Evolutionary conservation across 2,797 vertebrate genomes (phyloP).

Genomic region (Tympanoctomys barrerae): DNA sequence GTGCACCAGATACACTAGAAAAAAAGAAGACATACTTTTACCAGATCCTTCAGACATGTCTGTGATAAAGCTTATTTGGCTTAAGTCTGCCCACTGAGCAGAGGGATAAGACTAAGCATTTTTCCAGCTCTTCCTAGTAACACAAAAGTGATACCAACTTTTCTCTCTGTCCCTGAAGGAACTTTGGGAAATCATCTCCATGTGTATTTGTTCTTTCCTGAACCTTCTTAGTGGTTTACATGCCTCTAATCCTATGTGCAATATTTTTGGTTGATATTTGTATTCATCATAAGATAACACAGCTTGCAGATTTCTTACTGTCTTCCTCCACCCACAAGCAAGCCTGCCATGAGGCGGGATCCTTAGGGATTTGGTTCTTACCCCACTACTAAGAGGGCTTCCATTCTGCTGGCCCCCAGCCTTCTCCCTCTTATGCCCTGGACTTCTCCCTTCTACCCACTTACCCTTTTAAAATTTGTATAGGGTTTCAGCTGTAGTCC

Average conservation of each 20-base stretch:
- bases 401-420: neutral
- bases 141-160: neutral
- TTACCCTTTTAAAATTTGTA: neutral
- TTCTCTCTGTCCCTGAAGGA: neutral
- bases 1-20: neutral
- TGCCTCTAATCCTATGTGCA: slow-evolving; percentile 72
- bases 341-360: neutral
- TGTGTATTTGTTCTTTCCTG: slow-evolving; percentile 3
- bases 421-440: accelerated
- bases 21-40: slow-evolving; percentile 29
- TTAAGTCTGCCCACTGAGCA: neutral
- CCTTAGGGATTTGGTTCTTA: neutral
- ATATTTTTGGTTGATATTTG: slow-evolving; percentile 58
- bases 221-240: slow-evolving; percentile 26
- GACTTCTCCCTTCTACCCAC: neutral
- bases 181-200: neutral
- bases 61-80: neutral
- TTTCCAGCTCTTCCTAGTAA: neutral
- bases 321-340: slow-evolving; percentile 35
- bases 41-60: slow-evolving; percentile 21
- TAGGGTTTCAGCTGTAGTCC: slow-evolving; percentile 66
- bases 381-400: slow-evolving; percentile 59
- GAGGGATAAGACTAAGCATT: slow-evolving; percentile 8
- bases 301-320: slow-evolving; percentile 15
- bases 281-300: slow-evolving; percentile 12